These are phyloP conservation scores for Lanius collurio DNA, from an alignment of 2,113 vertebrate genomes.

Conservation along the genomic window DNA sequence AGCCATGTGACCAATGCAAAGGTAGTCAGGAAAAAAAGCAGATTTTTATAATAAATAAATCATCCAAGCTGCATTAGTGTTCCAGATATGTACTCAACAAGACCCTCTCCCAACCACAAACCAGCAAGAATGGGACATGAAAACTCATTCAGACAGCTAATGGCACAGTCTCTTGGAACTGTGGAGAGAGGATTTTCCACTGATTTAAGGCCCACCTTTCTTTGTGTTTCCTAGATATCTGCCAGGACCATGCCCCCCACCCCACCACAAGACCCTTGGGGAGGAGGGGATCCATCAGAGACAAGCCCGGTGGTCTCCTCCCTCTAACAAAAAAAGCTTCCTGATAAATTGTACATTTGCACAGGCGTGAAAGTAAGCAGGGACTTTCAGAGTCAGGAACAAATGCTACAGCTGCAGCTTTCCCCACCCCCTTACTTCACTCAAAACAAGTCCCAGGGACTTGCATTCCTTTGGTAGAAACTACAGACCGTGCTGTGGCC, in stretches of 20 bases:
- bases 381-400: neutral
- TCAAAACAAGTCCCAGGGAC: conserved; percentile 12
- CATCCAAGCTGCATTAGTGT: conserved; percentile 71
- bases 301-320: neutral
- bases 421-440: conserved; percentile 16
- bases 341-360: conserved; percentile 22
- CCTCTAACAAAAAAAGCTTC: neutral
- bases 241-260: neutral
- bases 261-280: neutral
- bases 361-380: conserved; percentile 3
- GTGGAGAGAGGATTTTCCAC: conserved; percentile 54
- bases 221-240: conserved; percentile 43
- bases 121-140: conserved; percentile 58
- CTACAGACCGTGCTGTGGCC: neutral
- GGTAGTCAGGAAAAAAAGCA: conserved; percentile 66
- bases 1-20: conserved; percentile 67
- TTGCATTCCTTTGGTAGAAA: conserved; percentile 71
- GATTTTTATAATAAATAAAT: conserved; percentile 60
- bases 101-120: conserved; percentile 63
- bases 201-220: conserved; percentile 69
- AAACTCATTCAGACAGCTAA: conserved; percentile 63
- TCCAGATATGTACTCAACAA: conserved; percentile 50
- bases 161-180: conserved; percentile 61
- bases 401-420: neutral
- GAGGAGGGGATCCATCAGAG: neutral